Percentiles rank a stretch among this genome's conserved stretches.
phyloP scores from a whole-genome alignment of 2,113 vertebrate species.

The Petromus typicus region DNA sequence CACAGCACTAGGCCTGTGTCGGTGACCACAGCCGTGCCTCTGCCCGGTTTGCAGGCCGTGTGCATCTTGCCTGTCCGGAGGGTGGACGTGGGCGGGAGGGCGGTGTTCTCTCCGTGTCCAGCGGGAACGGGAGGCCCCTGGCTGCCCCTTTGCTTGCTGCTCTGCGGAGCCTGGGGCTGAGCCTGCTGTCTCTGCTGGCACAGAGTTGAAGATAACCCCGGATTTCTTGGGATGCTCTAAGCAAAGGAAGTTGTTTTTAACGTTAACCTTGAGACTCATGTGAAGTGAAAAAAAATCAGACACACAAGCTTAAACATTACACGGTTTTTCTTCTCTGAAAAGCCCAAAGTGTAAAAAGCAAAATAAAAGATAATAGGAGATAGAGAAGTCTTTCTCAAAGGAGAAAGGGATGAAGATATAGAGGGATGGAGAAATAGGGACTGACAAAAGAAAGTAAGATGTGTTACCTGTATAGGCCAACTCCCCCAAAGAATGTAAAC shows the following conservation, averaged over 20 bases:
- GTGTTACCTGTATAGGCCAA: neutral
- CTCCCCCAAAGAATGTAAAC: neutral
- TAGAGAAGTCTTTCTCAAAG: neutral
- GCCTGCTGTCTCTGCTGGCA: neutral
- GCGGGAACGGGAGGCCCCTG: neutral
- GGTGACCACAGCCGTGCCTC: neutral
- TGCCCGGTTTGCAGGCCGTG: neutral
- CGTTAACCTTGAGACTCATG: neutral
- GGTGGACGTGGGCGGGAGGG: neutral
- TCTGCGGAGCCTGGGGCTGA: neutral
- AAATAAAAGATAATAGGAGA: neutral
- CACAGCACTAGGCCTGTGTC: accelerated
- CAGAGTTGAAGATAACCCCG: neutral
- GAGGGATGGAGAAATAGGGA: neutral
- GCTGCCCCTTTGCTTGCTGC: neutral
- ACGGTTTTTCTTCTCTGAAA: neutral
- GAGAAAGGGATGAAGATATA: neutral
- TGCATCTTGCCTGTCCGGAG: neutral
- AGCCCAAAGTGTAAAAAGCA: neutral
- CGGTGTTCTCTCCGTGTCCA: accelerated
- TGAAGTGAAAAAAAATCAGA: neutral
- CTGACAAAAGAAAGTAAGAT: neutral
- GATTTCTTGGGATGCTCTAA: slow-evolving; percentile 4
- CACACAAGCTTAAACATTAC: neutral
- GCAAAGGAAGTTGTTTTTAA: neutral